Percentiles rank a stretch among this genome's conserved stretches.
phyloP scores from a whole-genome alignment of 2,888 invertebrate genomes.

The Acanthoscelides obtectus region DNA sequence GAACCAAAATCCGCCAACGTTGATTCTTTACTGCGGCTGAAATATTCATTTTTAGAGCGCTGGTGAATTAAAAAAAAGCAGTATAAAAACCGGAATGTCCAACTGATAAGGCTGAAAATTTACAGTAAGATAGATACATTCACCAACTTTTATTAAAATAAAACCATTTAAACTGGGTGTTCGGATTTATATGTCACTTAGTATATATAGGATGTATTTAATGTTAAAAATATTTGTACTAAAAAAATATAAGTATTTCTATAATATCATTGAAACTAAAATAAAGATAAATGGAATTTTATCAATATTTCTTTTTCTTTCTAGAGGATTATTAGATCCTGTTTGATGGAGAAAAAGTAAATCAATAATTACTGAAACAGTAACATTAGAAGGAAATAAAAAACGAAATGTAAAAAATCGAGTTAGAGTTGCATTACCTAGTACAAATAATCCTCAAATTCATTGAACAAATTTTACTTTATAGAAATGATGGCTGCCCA shows the following conservation, averaged over 20 bases:
- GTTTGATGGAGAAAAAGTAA: slow-evolving; percentile 57
- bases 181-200: no score
- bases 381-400: slow-evolving; percentile 64
- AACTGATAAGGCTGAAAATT: no score
- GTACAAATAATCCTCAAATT: slow-evolving; percentile 73
- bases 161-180: no score
- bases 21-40: no score
- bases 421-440: slow-evolving; percentile 69
- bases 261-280: slow-evolving; percentile 60
- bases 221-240: slow-evolving; percentile 52
- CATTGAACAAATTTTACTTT: slow-evolving; percentile 70
- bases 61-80: no score
- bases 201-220: slow-evolving; percentile 55
- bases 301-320: slow-evolving; percentile 59
- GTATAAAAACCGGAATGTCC: no score
- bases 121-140: no score
- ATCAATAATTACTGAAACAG: slow-evolving; percentile 59
- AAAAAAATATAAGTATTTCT: slow-evolving; percentile 55
- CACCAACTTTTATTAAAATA: no score
- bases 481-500: no score
- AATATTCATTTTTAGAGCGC: no score
- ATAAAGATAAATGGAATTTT: slow-evolving; percentile 67
- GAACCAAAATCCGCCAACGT: no score
- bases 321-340: slow-evolving; percentile 44
- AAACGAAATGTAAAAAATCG: slow-evolving; percentile 75